phyloP scores from a whole-genome alignment of 2,797 vertebrate genomes.

The Scyliorhinus canicula region DNA sequence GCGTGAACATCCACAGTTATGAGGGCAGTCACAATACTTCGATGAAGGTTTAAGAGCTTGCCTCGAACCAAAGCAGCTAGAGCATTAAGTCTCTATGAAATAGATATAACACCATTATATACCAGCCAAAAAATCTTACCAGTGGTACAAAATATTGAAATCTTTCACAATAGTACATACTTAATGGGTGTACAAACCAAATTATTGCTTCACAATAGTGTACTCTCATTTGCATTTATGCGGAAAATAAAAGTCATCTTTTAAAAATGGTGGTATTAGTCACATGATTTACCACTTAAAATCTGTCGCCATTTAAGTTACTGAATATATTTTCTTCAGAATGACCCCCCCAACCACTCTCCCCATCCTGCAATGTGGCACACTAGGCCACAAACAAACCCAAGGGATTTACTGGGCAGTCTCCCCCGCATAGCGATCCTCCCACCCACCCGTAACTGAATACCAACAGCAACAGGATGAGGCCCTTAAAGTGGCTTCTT shows the following conservation, averaged over 20 bases:
- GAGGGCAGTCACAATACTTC: conserved; percentile 77
- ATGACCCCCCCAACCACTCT: not conserved
- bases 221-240: not conserved
- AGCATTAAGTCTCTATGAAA: conserved; percentile 70
- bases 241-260: not conserved
- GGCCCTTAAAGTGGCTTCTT: too few relatives aligned
- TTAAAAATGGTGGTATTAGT: not conserved
- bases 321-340: not conserved
- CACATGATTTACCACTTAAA: not conserved
- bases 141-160: not conserved
- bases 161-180: not conserved
- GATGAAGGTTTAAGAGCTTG: conserved; percentile 67
- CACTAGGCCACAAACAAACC: too few relatives aligned
- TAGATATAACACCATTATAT: conserved; percentile 39
- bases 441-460: too few relatives aligned
- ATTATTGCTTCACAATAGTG: not conserved
- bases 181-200: not conserved
- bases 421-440: too few relatives aligned
- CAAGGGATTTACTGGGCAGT: too few relatives aligned
- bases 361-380: too few relatives aligned
- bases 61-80: conserved; percentile 73
- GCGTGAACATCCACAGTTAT: conserved; percentile 79
- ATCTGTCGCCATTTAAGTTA: not conserved
- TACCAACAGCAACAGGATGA: too few relatives aligned
- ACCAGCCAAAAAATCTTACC: conserved; percentile 27